Base-by-base conservation (phyloP, 2,113 vertebrate species). In the Tenebrosternarchus preto region DNA sequence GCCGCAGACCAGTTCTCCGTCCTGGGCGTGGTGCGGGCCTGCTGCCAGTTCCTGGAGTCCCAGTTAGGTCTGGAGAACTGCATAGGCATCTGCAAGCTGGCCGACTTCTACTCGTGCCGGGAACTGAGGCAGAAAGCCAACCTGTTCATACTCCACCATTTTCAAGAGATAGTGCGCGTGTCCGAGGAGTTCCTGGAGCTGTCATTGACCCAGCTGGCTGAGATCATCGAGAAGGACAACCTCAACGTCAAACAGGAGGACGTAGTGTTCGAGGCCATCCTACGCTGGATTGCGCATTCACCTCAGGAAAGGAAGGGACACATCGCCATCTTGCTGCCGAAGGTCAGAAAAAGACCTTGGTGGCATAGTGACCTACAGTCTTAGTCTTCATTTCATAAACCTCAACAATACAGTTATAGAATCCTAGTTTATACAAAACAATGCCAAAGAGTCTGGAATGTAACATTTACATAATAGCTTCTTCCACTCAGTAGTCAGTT, bases 111-210 rank as follows among this genome's bases (percentile, higher is more conserved):
- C 86, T 80, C 86, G 68, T 91, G 85, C 73, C 81, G 88, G 0
- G 61, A 92, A 6, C 90, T 95, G 80, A 87, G 71, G 29, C 83
- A 78, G 53, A 93, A 88, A 31, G 92, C 95, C 78, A 93, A 81
- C 22, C 50, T 55, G 39, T 95, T 90, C 83, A 94, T 97, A 76
- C 78, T 93, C 53, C 87, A 92, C n/a, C 89, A 95, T 88, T 97
- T 97, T 0, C 90, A 95, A 88, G 90, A 94, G 73, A 88, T 94
- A 78, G 85, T 90, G 5, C 87, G 83, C 17, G 83, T 78, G 61
- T 91, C 91, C 0, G 88, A 89, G 0, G 94, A 95, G 88, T 94
- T 97, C 67, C 84, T 92, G 19, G 90, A 95, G 71, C 92, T 97
- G 50, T 88, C 94, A 0, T 67, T 91, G 39, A 31, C 85, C 0